A percentile compares a stretch with the other conserved stretches of the same genome.
Conservation (phyloP, 2,113 vertebrate genomes). For the Oreotrochilus melanogaster region DNA sequence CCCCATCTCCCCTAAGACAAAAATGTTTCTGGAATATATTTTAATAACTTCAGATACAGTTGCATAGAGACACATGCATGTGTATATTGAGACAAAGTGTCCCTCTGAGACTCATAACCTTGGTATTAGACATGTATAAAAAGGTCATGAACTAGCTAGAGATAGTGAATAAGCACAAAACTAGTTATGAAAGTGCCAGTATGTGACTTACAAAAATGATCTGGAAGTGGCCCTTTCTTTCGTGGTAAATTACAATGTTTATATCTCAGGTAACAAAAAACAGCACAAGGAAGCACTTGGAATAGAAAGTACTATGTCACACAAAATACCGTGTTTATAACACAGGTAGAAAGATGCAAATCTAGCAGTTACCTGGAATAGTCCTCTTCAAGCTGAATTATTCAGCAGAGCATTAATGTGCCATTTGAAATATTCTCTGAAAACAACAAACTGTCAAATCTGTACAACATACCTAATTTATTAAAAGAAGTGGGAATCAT, state of each 20-base stretch:
- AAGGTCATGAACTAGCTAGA: not conserved
- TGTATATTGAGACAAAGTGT: not conserved
- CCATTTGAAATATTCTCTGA: not conserved
- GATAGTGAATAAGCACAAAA: not conserved
- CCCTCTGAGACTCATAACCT: not conserved
- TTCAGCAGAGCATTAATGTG: not conserved
- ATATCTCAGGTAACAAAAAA: not conserved
- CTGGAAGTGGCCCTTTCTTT: not conserved
- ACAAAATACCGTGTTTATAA: not conserved
- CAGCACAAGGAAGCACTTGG: not conserved
- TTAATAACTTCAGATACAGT: not conserved
- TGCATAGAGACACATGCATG: not conserved
- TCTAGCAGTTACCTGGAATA: not conserved
- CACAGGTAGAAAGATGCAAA: not conserved
- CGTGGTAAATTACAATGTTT: not conserved
- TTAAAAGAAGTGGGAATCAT: not conserved
- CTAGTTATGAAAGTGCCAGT: not conserved
- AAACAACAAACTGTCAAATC: not conserved
- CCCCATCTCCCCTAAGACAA: rapidly evolving
- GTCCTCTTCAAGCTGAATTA: not conserved
- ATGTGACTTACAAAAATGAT: not conserved
- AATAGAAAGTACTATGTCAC: not conserved
- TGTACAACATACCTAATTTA: not conserved
- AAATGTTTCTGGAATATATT: not conserved
- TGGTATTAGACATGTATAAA: not conserved